These are phyloP conservation scores for Neomonachus schauinslandi DNA, from an alignment of 2,113 vertebrate species.

Conservation along the genomic window DNA sequence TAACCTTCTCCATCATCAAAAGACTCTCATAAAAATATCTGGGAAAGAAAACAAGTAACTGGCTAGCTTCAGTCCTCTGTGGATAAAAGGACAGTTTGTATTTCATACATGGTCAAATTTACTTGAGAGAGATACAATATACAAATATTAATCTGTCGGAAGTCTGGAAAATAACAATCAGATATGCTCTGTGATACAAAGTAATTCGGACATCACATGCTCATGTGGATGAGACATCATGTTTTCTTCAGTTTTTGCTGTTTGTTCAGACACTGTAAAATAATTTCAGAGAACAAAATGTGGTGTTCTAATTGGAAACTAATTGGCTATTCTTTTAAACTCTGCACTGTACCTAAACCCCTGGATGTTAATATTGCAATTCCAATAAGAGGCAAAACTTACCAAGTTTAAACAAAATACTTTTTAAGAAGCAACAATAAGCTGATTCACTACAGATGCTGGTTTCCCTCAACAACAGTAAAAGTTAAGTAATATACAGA, in stretches of 20 bases:
- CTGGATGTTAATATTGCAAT: neutral
- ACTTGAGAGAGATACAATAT: neutral
- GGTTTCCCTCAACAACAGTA: neutral
- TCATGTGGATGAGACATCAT: neutral
- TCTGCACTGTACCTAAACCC: neutral
- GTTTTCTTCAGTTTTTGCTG: conserved; percentile 43
- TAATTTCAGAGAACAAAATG: conserved; percentile 39
- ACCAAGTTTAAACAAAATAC: neutral
- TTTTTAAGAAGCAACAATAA: neutral
- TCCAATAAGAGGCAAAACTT: neutral
- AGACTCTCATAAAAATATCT: conserved; percentile 51
- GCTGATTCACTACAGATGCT: neutral
- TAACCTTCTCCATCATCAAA: conserved; percentile 56
- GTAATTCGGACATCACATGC: neutral
- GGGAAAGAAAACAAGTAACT: neutral
- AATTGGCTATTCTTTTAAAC: neutral
- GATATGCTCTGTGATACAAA: neutral
- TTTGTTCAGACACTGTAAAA: conserved; percentile 21
- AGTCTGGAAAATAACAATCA: conserved; percentile 31
- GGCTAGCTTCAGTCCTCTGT: neutral
- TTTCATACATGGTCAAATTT: conserved; percentile 28
- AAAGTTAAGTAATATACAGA: neutral
- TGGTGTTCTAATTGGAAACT: conserved; percentile 16
- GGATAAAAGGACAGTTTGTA: neutral
- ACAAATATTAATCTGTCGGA: conserved; percentile 25